Evolutionary conservation across 1,140 invertebrate genomes (phyloP), one percentile per base, ranked within the genome.

Genomic region (Halesus radiatus): DNA sequence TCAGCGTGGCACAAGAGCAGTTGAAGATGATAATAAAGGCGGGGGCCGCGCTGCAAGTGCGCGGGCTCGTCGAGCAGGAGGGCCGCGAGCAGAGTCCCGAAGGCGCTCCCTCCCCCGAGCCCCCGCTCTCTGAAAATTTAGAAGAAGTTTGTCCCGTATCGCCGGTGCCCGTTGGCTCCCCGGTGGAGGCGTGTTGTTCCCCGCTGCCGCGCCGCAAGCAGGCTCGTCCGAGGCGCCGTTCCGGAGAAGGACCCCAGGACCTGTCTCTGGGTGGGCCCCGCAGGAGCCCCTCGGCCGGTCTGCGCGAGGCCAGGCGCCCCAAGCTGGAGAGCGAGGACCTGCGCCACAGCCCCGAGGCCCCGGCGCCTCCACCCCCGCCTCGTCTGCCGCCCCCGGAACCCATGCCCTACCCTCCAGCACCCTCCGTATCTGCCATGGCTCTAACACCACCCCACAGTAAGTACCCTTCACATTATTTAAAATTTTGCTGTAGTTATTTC

Each of bases 1-100:
- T 97, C 72, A 95, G 94, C 73, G 95, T 97, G 2, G 93, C 93
- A 0, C 95, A 96, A 84, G 95, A 97, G 81, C 94, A 96, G 52
- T 89, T 97, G 0, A 91, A 94, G 23, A 93, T 93, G 10, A 90
- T 98, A 64, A 95, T 98, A 84, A 93, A 95, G 84, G 96, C 95
- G 0, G 96, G 96, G 0, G 95, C 97, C 84, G 95, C 94, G 72
- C 89, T 98, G 72, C 95, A 97, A 86, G 93, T 96, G 20, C 91
- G 95, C 20, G 95, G 95, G 1, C 86, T 96, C 45, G 94, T 94
- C 0, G 93, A 94, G 79, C 94, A 94, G 76, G 84, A 87, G 32
- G 76, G 90, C 85, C 85, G 87, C 54, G 89, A 90, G 23, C 90
- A 91, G 37, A 88, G 88, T 8, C 89, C 90, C 0, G 90, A 90